Base-by-base conservation (phyloP, 2,888 invertebrate species). In the Spisula subtruncata region DNA sequence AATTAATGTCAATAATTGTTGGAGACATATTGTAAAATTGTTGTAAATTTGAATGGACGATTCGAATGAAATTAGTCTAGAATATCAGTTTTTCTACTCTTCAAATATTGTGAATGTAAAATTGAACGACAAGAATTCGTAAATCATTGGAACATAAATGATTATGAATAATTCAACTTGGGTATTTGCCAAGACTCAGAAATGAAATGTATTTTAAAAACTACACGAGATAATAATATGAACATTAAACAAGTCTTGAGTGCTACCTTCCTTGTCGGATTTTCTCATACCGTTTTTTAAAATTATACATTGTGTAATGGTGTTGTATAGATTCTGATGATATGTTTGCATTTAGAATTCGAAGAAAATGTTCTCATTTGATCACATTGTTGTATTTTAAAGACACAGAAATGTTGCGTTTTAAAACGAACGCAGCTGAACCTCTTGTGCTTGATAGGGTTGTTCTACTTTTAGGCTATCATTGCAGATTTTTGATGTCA, bases 131-230 rank as follows among this genome's bases (percentile, higher is more conserved):
- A 10, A 66, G 25, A 66, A 25, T 66, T n/a, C 60, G 25, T 66
- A 25, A 66, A 66, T 66, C 60, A 66, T 6, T 10, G 60, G 10
- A 66, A 66, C 25, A 66, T 25, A 6, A 25, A 66, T 25, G n/a
- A 66, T 66, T 4, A 66, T 66, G 60, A 66, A 66, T 66, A 66
- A 66, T 66, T 66, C 60, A n/a, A 66, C 10, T 66, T 66, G 60
- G 25, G 1, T 66, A 25, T 0, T 66, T 66, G n/a, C 60, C 60
- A 66, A 25, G n/a, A 66, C 20, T 25, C 60, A 6, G 25, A 66
- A 66, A 66, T 66, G 10, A 66, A 66, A 66, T 66, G 25, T 25
- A 25, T 25, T 25, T n/a, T 4, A 66, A 66, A 25, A 25, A 25
- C 60, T 8, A 60, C 20, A 20, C 20, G n/a, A 25, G 60, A 60